Percentiles rank a stretch among this genome's conserved stretches.
Evolutionary conservation across 1,140 invertebrate genomes (phyloP).

Genomic region (Scaptomyza montana): DNA sequence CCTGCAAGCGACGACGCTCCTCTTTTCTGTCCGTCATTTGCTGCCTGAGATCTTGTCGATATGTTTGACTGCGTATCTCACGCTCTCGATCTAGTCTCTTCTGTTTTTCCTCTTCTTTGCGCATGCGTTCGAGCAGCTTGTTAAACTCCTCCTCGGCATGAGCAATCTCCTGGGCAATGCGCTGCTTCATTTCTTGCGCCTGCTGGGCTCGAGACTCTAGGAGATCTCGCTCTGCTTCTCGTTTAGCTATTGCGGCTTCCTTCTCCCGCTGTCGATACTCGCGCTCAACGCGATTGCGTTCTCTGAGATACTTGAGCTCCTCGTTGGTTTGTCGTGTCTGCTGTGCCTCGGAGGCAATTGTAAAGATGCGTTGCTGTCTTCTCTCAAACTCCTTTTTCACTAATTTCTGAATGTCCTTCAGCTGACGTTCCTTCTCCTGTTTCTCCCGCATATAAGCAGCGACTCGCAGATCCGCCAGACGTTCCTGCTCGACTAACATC

Average conservation of each 20-base stretch:
- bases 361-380: conserved; percentile 84
- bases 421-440: conserved; percentile 85
- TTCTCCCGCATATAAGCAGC: conserved; percentile 86
- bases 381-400: conserved; percentile 84
- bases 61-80: conserved; percentile 51
- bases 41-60: conserved; percentile 72
- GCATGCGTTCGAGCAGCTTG: conserved; percentile 84
- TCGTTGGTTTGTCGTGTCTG: conserved; percentile 84
- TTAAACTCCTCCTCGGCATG: conserved; percentile 86
- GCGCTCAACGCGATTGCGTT: conserved; percentile 86
- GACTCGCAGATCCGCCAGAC: conserved; percentile 86
- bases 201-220: conserved; percentile 84
- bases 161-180: conserved; percentile 86
- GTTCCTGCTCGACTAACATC: conserved; percentile 86
- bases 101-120: conserved; percentile 84
- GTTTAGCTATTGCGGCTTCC: conserved; percentile 84
- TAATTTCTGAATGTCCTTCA: conserved; percentile 82
- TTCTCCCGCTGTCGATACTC: conserved; percentile 85
- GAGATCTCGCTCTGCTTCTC: conserved; percentile 85
- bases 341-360: conserved; percentile 81
- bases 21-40: conserved; percentile 87
- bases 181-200: conserved; percentile 83
- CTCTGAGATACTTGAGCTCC: conserved; percentile 85
- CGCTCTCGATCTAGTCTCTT: conserved; percentile 77
- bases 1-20: conserved; percentile 84